phyloP scores from a whole-genome alignment of 2,888 invertebrate species.

The Drosophila falleni region DNA sequence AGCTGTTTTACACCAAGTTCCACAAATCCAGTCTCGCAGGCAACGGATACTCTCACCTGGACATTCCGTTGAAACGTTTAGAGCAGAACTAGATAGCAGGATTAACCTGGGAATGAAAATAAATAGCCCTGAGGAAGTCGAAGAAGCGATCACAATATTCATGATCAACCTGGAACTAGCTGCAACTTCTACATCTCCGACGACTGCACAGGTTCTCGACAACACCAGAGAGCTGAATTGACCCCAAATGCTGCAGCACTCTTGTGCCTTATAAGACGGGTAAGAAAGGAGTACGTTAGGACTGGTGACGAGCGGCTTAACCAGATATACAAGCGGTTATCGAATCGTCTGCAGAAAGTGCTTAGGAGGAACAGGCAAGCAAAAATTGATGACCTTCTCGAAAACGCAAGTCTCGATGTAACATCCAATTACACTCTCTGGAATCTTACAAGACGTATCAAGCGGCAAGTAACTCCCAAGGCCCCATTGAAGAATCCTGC shows the following conservation, averaged over 20 bases:
- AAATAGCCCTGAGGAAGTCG: slow-evolving; percentile 17
- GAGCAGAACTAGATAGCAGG: slow-evolving; percentile 6
- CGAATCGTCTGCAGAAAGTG: slow-evolving; percentile 13
- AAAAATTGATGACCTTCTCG: neutral
- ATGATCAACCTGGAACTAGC: too few relatives aligned
- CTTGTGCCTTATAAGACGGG: too few relatives aligned
- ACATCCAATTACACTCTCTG: slow-evolving; percentile 1
- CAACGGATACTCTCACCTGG: slow-evolving; percentile 9
- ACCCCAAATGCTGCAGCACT: too few relatives aligned
- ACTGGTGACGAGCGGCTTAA: slow-evolving; percentile 13
- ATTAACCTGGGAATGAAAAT: slow-evolving; percentile 16
- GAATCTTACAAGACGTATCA: slow-evolving; percentile 1
- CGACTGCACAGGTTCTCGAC: too few relatives aligned
- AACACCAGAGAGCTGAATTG: too few relatives aligned
- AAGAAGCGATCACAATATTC: slow-evolving; percentile 1
- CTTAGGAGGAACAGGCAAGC: neutral
- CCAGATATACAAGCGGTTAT: slow-evolving; percentile 7
- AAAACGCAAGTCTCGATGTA: neutral
- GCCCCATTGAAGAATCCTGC: neutral
- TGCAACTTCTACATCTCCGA: too few relatives aligned
- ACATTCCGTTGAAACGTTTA: slow-evolving; percentile 5
- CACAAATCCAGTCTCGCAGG: neutral
- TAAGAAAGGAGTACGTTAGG: slow-evolving; percentile 9
- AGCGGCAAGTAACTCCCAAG: neutral
- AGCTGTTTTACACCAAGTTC: neutral